Evolutionary conservation across 2,888 invertebrate genomes (phyloP).

Genomic region (Uloborus plumipes): DNA sequence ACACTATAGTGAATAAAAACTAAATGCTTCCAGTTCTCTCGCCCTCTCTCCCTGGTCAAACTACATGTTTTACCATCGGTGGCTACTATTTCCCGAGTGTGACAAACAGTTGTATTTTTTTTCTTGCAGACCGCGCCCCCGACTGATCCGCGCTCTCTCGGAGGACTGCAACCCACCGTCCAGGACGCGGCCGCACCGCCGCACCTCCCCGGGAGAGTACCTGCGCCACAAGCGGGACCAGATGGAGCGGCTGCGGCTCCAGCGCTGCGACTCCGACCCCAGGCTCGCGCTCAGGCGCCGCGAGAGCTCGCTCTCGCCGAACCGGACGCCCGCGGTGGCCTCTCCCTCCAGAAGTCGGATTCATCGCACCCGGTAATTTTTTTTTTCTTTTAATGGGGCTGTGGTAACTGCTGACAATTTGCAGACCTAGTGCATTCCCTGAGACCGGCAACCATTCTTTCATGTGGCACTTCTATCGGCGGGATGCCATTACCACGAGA

Average conservation of each 20-base stretch:
- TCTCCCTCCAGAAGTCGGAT: conserved; percentile 37
- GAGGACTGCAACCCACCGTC: conserved; percentile 52
- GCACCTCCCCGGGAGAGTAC: conserved; percentile 52
- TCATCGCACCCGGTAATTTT: neutral
- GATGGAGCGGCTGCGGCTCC: conserved; percentile 45
- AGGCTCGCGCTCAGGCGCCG: conserved; percentile 11
- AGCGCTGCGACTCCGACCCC: conserved; percentile 55
- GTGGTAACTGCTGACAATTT: no score
- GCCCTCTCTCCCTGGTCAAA: no score
- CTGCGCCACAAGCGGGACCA: conserved; percentile 49
- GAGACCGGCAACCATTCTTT: no score
- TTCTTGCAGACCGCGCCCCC: conserved; percentile 9
- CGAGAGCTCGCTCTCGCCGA: neutral
- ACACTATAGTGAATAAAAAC: no score
- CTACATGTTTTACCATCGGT: no score
- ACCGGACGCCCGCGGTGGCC: neutral
- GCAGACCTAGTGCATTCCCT: no score
- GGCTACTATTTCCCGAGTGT: no score
- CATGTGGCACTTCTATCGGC: no score
- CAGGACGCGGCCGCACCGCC: conserved; percentile 41
- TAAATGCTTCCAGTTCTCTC: no score
- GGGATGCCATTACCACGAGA: no score
- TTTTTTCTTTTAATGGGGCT: no score
- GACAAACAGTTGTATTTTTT: neutral
- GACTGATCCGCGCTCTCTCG: conserved; percentile 38